Base-by-base conservation (phyloP, 1,140 invertebrate species). In the Drosophila gunungcola region DNA sequence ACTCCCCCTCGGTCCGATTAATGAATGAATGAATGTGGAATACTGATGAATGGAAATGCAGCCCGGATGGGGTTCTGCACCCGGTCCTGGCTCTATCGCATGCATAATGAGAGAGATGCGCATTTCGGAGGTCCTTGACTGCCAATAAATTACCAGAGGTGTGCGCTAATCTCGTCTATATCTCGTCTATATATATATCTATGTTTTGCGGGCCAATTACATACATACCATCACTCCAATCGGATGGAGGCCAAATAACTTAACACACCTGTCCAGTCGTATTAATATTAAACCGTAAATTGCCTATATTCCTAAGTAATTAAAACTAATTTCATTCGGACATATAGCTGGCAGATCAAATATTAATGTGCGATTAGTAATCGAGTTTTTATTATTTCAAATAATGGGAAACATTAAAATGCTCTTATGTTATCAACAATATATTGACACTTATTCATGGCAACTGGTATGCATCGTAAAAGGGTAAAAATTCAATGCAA, bases 21-120 rank as follows among this genome's bases (percentile, higher is more conserved):
- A 89, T 89, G 77, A 85, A 78, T 80, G 77, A 80, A 89, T 70
- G 76, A 73, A 43, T 55, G 74, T 39, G 53, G 67, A 25, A 55
- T 69, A 48, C 46, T 42, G 55, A 49, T 76, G 41, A 54, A 77
- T 63, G 29, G 38, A 76, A 62, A 13, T 53, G 60, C 75, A 79
- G 36, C 52, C 65, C 39, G 55, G 41, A 51, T 55, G 57, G 38
- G 51, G 21, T 27, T 52, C 48, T 29, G 10, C 11, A 9, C 34
- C 41, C 12, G 21, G 25, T 32, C 27, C 42, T 27, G 56, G 43
- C 65, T 52, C 52, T 82, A 64, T 70, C 39, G 69, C 74, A 74
- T 83, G 75, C 58, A 82, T 69, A 78, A 83, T 82, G 63, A 74
- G 54, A 21, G 42, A 39, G 56, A 27, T 56, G 62, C 60, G 60